Conservation (phyloP, 2,797 vertebrate genomes). For the Chromis chromis region DNA sequence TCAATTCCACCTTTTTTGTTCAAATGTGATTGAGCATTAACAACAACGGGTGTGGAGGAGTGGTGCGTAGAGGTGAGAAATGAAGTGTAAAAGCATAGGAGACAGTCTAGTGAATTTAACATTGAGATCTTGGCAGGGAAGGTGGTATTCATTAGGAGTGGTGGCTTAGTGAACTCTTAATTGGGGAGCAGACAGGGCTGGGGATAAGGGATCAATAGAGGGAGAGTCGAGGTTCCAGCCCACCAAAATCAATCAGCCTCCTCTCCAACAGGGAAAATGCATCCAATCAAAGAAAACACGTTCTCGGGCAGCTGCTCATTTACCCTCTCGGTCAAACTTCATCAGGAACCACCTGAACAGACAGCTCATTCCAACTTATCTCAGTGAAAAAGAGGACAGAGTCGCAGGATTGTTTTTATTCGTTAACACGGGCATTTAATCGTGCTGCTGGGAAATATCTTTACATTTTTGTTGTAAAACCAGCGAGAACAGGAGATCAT, state of each 20-base stretch:
- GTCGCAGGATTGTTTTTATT: slow-evolving; percentile 34
- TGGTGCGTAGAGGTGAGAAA: slow-evolving; percentile 36
- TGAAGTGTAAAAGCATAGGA: slow-evolving; percentile 26
- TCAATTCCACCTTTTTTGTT: slow-evolving; percentile 36
- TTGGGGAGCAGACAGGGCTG: slow-evolving; percentile 70
- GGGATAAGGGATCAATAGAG: slow-evolving; percentile 73
- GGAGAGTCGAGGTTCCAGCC: slow-evolving; percentile 60
- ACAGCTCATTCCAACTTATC: slow-evolving; percentile 45
- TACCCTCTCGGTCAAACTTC: slow-evolving; percentile 59
- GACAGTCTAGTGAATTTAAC: slow-evolving; percentile 30
- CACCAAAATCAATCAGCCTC: slow-evolving; percentile 76
- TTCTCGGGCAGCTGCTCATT: slow-evolving; percentile 39
- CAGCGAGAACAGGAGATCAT: slow-evolving; percentile 48
- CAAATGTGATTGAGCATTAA: slow-evolving; percentile 32
- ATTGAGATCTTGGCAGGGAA: slow-evolving; percentile 56
- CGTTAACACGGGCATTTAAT: slow-evolving; percentile 47
- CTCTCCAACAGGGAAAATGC: slow-evolving; percentile 47
- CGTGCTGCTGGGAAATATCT: slow-evolving; percentile 19
- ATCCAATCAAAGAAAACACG: slow-evolving; percentile 54
- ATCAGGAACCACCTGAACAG: slow-evolving; percentile 53
- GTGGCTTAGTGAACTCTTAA: slow-evolving; percentile 81
- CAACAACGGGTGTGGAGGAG: not conserved
- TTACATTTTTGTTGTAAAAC: slow-evolving; percentile 26
- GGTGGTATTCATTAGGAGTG: slow-evolving; percentile 66
- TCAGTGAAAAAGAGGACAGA: slow-evolving; percentile 19